Evolutionary conservation across 2,888 invertebrate species (phyloP), one percentile per base, ranked within the genome.

Genomic region (Nomada ruficornis): DNA sequence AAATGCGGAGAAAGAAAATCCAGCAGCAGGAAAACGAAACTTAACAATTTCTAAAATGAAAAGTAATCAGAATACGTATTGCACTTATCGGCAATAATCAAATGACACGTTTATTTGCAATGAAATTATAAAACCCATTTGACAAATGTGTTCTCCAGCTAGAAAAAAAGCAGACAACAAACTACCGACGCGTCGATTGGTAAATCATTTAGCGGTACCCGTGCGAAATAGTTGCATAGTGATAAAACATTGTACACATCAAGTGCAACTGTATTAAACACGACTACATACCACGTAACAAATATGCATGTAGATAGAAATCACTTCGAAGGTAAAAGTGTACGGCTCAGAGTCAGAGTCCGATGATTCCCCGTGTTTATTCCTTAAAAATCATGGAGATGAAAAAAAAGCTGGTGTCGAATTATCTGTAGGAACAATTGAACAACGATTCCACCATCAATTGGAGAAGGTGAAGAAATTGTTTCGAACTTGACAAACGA

Each of bases 401-500:
- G 1, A 13, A 13, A 10, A 47, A 13, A 13, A 10, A 47, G 47
- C 11, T 36, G n/a, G 5, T 11, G n/a, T 26, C 9, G 15, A n/a
- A 4, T 20, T 18, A 15, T 42, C n/a, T 5, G 15, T 4, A 3
- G 29, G 1, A 7, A 60, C 3, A 26, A 36, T 18, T 47, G 3
- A 20, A n/a, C 68, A 59, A 36, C 57, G n/a, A 62, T 47, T n/a
- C 42, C 20, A 13, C 26, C 44, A 69, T 50, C 59, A 18, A 63
- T 63, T 62, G 7, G 59, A 36, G 18, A 13, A 20, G 29, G 26
- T 20, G 60, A 65, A 47, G 42, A 55, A 47, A 70, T 77, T 44
- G 65, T 64, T 36, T 50, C 47, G 55, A 67, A 20, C 60, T 70
- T 55, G 63, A 73, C 47, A 36, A 71, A 71, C 18, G 63, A 36